Evolutionary conservation across 1,140 invertebrate species (phyloP), one percentile per base, ranked within the genome.

Genomic region (Pinna nobilis): DNA sequence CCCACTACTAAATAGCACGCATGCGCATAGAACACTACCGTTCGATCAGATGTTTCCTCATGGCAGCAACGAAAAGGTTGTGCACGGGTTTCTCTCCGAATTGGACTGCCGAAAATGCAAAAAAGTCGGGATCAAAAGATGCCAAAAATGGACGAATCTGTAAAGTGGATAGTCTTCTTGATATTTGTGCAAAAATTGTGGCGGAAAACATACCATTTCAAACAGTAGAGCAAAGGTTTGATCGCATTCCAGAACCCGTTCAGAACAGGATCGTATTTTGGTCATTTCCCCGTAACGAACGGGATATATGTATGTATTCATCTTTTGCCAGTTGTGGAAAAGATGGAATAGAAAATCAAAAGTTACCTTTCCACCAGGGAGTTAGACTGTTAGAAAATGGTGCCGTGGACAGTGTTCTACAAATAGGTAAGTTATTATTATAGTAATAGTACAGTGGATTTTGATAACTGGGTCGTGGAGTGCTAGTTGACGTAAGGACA

Each of bases 361-460:
- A 93, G 91, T 90, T 95, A 78, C 94, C 94, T 80, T 95, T 95
- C 90, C 94, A 94, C 90, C 93, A 94, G 89, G 95, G 95, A 87
- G 91, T 95, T 88, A 94, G 94, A 87, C 91, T 95, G 79, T 91
- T 95, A 71, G 94, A 95, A 87, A 91, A 91, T 63, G 93, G 93
- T 80, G 93, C 93, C 88, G 94, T 96, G 69, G 93, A 94, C 87
- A 93, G 92, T 87, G 94, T 95, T 67, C 91, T 96, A 78, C 95
- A 96, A 95, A 94, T 96, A 88, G 95, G 95, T 96, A 90, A 94
- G 94, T 94, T 60, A 13, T n/a, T n/a, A n/a, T n/a, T n/a, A n/a
- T n/a, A n/a, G n/a, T n/a, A n/a, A n/a, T n/a, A n/a, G n/a, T n/a
- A n/a, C n/a, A n/a, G n/a, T n/a, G n/a, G n/a, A n/a, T n/a, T n/a